A percentile compares a stretch with the other conserved stretches of the same genome.
phyloP scores from a whole-genome alignment of 2,113 vertebrate genomes.

The Vidua macroura region DNA sequence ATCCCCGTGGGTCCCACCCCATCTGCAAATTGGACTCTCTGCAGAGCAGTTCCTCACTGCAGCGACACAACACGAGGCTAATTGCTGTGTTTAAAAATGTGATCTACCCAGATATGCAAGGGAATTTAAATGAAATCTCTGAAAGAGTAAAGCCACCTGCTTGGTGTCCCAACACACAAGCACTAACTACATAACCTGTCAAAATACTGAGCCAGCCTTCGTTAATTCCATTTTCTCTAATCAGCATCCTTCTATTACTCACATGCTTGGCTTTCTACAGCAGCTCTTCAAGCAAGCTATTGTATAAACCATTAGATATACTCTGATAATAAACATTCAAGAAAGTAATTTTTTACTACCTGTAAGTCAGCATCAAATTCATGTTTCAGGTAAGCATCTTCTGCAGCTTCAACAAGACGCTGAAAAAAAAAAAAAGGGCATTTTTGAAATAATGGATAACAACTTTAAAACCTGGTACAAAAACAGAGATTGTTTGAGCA shows the following conservation, averaged over 20 bases:
- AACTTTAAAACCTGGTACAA: neutral
- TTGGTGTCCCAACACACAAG: neutral
- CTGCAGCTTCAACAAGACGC: slow-evolving; percentile 95
- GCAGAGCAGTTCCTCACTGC: neutral
- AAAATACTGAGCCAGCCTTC: neutral
- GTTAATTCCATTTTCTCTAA: neutral
- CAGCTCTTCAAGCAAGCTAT: neutral
- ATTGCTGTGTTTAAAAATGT: neutral
- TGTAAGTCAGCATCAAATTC: slow-evolving; percentile 93
- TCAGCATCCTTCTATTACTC: neutral
- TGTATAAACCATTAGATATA: neutral
- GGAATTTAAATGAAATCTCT: slow-evolving; percentile 1
- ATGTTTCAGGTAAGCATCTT: slow-evolving; percentile 95
- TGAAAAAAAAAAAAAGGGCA: slow-evolving; percentile 52
- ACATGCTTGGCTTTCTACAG: neutral
- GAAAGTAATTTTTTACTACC: slow-evolving; percentile 72
- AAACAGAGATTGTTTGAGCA: neutral
- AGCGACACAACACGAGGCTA: neutral
- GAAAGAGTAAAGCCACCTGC: neutral
- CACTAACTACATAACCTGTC: neutral
- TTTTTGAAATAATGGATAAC: neutral
- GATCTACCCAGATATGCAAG: neutral
- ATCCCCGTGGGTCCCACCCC: neutral
- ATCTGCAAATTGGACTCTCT: neutral
- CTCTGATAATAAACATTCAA: neutral